Conservation (phyloP, 2,113 vertebrate species). For the Lepisosteus osseus region DNA sequence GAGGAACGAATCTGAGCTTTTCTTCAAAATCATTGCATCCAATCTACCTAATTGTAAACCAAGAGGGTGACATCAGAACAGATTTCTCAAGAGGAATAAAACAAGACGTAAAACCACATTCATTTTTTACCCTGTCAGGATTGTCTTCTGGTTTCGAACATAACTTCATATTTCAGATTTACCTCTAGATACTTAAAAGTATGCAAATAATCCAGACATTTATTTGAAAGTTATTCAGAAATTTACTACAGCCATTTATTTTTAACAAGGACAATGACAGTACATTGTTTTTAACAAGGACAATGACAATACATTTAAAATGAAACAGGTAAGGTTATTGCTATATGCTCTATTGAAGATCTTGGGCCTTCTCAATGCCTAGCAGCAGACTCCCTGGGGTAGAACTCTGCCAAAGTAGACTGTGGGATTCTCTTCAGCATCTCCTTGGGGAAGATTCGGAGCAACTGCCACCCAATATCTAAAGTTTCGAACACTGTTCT, state of each 20-base stretch:
- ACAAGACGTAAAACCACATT: too few relatives aligned
- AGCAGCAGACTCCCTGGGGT: constrained; percentile 42
- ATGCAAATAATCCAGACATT: constrained; percentile 36
- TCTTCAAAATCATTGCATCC: too few relatives aligned
- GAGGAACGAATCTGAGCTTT: too few relatives aligned
- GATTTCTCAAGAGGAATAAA: too few relatives aligned
- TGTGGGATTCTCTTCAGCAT: constrained; percentile 31
- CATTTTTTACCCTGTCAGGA: constrained; percentile 37
- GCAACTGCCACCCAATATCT: constrained; percentile 30
- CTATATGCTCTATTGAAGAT: constrained; percentile 7
- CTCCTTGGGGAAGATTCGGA: constrained; percentile 31
- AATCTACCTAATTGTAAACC: too few relatives aligned
- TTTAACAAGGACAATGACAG: constrained; percentile 30
- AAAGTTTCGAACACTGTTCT: constrained; percentile 26
- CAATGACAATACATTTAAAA: too few relatives aligned
- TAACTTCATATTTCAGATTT: constrained; percentile 37
- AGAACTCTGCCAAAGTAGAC: constrained; percentile 24
- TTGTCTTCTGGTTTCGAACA: constrained; percentile 27
- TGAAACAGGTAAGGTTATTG: constrained; percentile 22
- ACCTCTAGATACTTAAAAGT: constrained; percentile 25
- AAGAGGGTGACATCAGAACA: too few relatives aligned
- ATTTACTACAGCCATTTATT: not conserved
- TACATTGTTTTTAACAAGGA: constrained; percentile 40
- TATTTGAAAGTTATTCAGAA: too few relatives aligned
- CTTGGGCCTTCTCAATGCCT: constrained; percentile 48